These are phyloP conservation scores for Platyscapa corneri DNA, from an alignment of 1,140 invertebrate genomes.

Conservation along the genomic window DNA sequence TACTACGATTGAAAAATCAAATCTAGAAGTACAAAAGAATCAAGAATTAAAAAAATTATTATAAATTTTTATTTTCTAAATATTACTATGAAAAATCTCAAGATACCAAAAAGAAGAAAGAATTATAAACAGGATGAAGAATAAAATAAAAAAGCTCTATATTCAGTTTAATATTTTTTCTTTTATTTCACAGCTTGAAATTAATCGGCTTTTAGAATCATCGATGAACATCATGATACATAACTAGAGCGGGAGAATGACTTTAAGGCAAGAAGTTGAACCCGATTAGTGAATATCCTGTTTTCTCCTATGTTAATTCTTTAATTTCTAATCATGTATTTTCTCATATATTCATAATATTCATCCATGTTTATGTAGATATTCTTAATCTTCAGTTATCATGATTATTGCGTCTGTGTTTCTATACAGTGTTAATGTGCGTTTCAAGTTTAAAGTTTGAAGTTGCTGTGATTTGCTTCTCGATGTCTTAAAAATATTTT, in stretches of 20 bases:
- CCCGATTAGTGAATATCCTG: too few relatives aligned
- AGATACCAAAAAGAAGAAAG: background rate
- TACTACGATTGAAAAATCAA: too few relatives aligned
- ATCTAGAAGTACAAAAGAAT: too few relatives aligned
- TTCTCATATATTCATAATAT: background rate
- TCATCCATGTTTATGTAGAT: background rate
- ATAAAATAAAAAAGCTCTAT: background rate
- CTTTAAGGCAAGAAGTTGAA: background rate
- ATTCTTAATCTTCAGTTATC: background rate
- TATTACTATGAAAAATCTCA: too few relatives aligned
- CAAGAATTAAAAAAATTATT: too few relatives aligned
- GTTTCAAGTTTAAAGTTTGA: too few relatives aligned
- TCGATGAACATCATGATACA: background rate
- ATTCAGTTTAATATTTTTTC: background rate
- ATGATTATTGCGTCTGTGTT: too few relatives aligned
- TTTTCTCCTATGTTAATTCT: background rate
- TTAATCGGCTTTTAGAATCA: conserved; percentile 1
- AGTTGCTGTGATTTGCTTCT: background rate
- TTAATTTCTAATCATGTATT: background rate
- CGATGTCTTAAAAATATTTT: background rate
- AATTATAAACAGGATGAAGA: background rate
- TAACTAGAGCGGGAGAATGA: background rate
- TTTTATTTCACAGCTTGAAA: background rate
- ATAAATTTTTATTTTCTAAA: too few relatives aligned
- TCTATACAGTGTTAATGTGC: background rate